Evolutionary conservation across 2,797 vertebrate genomes (phyloP).

Genomic region (Danio albolineatus): DNA sequence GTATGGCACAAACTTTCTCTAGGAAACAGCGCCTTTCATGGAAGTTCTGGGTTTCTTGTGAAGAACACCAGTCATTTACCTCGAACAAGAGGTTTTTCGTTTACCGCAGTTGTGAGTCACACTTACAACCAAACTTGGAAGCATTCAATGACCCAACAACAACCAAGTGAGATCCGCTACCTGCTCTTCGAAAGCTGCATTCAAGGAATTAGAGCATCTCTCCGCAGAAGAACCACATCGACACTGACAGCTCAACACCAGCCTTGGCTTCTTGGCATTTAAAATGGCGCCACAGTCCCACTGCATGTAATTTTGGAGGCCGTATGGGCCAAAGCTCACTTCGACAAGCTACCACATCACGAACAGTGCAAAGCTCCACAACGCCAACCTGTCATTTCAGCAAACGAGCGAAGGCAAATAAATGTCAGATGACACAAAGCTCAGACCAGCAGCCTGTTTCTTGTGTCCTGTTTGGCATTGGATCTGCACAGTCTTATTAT

Average conservation of each 20-base stretch:
- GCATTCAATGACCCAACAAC: constrained; percentile 34
- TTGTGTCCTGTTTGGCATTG: constrained; percentile 28
- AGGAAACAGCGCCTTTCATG: constrained; percentile 43
- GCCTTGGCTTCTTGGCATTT: constrained; percentile 48
- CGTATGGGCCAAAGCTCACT: constrained; percentile 37
- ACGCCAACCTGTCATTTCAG: constrained; percentile 51
- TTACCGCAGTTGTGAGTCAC: constrained; percentile 35
- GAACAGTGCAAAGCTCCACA: constrained; percentile 43
- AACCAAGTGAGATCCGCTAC: constrained; percentile 2
- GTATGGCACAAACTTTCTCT: constrained; percentile 34
- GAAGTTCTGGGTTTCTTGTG: constrained; percentile 10
- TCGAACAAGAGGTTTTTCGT: constrained; percentile 24
- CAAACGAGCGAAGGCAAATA: constrained; percentile 31
- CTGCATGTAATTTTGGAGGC: constrained; percentile 57
- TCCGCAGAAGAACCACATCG: not conserved
- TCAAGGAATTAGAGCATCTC: constrained; percentile 25
- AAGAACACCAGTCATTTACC: constrained; percentile 31
- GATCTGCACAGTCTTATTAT: constrained; percentile 15
- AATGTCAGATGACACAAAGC: constrained; percentile 48
- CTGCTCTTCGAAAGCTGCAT: constrained; percentile 9
- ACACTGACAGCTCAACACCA: constrained; percentile 26
- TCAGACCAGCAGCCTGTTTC: constrained; percentile 16
- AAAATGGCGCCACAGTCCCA: constrained; percentile 54
- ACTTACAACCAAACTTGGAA: constrained; percentile 36
- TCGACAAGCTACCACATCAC: constrained; percentile 56